These are phyloP conservation scores for Delphinus delphis DNA, from an alignment of 2,113 vertebrate genomes.

Conservation along the genomic window DNA sequence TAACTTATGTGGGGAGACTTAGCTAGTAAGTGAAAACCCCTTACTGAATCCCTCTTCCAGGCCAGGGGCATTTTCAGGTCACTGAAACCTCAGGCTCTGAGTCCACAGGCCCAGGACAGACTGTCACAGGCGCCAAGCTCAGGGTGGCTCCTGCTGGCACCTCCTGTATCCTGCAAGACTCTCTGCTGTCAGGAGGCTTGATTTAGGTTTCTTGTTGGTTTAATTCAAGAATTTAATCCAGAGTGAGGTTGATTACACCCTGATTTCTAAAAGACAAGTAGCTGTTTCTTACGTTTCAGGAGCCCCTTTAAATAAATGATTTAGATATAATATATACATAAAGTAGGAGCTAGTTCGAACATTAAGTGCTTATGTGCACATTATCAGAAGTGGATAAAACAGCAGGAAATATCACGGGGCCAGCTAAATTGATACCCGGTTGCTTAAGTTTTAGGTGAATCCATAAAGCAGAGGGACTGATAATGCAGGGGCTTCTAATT, in stretches of 20 bases:
- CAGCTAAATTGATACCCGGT: not conserved
- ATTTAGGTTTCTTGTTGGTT: not conserved
- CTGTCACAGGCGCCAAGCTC: not conserved
- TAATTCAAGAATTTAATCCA: not conserved
- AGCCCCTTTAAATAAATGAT: not conserved
- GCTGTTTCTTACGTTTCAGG: not conserved
- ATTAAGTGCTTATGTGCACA: not conserved
- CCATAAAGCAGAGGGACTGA: not conserved
- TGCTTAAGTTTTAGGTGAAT: not conserved
- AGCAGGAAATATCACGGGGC: not conserved
- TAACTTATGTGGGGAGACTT: not conserved
- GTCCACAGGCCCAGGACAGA: not conserved
- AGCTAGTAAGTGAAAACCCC: not conserved
- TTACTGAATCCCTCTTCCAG: not conserved
- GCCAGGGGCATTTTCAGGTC: not conserved
- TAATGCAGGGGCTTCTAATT: not conserved
- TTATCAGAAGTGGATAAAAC: not conserved
- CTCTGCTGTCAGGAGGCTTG: not conserved
- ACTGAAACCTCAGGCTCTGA: not conserved
- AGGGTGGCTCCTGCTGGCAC: not conserved
- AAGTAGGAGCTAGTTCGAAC: not conserved
- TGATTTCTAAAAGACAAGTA: not conserved
- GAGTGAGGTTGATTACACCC: not conserved
- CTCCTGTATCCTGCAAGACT: not conserved
- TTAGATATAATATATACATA: not conserved